Conservation (phyloP, 2,113 vertebrate species). For the Phrynocephalus versicolor region DNA sequence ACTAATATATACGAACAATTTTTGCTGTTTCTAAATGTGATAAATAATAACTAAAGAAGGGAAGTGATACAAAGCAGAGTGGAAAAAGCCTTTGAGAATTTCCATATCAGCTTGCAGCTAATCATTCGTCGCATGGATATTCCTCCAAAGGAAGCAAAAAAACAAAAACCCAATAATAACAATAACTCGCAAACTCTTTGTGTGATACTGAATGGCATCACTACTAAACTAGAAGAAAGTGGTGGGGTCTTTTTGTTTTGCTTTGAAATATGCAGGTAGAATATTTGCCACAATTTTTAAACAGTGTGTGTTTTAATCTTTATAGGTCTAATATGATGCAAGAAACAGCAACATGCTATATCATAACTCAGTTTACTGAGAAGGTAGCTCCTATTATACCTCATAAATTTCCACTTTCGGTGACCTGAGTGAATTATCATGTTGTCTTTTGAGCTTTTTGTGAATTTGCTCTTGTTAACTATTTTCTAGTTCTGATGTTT, state of each 20-base stretch:
- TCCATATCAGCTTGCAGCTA: constrained; percentile 61
- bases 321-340: constrained; percentile 49
- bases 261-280: constrained; percentile 49
- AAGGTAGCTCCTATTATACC: constrained; percentile 65
- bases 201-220: constrained; percentile 7
- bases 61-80: constrained; percentile 14
- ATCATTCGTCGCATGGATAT: constrained; percentile 47
- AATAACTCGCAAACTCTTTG: constrained; percentile 31
- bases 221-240: constrained; percentile 26
- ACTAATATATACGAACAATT: constrained; percentile 50
- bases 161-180: neutral
- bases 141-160: constrained; percentile 45
- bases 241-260: neutral
- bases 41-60: constrained; percentile 46
- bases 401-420: constrained; percentile 59
- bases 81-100: constrained; percentile 48
- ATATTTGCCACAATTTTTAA: constrained; percentile 40
- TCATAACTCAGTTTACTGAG: constrained; percentile 52
- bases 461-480: constrained; percentile 58
- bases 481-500: constrained; percentile 54
- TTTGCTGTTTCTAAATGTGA: constrained; percentile 56
- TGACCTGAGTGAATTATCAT: constrained; percentile 47
- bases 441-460: constrained; percentile 63
- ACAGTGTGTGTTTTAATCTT: constrained; percentile 25
- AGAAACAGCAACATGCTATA: constrained; percentile 48